Evolutionary conservation across 2,113 vertebrate species (phyloP).

Genomic region (Elephantulus edwardii): DNA sequence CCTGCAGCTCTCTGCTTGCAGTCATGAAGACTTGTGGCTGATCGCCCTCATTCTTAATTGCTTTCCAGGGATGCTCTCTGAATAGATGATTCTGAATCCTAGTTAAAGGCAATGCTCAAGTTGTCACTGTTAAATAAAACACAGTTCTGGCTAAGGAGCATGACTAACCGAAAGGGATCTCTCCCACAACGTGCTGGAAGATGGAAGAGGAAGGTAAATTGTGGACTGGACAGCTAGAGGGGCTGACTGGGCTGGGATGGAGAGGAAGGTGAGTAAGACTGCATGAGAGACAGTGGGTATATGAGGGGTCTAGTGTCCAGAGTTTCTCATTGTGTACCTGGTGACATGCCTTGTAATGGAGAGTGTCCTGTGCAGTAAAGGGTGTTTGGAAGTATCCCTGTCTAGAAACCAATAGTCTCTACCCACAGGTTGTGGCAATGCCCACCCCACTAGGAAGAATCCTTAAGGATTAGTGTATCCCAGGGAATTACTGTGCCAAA

Average conservation of each 20-base stretch:
- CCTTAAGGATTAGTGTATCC: no score
- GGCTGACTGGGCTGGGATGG: no score
- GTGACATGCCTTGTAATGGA: neutral
- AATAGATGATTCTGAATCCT: neutral
- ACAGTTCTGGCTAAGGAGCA: no score
- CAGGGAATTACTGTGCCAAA: neutral
- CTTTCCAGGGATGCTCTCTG: neutral
- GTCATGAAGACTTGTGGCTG: neutral
- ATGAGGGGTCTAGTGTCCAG: fast-evolving
- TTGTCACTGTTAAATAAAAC: neutral
- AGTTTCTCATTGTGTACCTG: neutral
- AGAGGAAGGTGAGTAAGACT: no score
- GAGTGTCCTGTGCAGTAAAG: neutral
- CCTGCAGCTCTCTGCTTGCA: neutral
- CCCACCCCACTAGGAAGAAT: no score
- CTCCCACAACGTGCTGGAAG: no score
- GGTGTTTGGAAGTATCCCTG: no score
- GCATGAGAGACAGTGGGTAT: neutral
- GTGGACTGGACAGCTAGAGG: no score
- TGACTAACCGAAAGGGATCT: no score
- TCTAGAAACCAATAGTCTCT: neutral
- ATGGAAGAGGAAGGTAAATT: no score
- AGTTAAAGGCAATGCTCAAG: neutral
- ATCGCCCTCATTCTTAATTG: neutral
- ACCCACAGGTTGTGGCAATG: neutral